Base-by-base conservation (phyloP, 1,140 invertebrate genomes). In the Panulirus ornatus region DNA sequence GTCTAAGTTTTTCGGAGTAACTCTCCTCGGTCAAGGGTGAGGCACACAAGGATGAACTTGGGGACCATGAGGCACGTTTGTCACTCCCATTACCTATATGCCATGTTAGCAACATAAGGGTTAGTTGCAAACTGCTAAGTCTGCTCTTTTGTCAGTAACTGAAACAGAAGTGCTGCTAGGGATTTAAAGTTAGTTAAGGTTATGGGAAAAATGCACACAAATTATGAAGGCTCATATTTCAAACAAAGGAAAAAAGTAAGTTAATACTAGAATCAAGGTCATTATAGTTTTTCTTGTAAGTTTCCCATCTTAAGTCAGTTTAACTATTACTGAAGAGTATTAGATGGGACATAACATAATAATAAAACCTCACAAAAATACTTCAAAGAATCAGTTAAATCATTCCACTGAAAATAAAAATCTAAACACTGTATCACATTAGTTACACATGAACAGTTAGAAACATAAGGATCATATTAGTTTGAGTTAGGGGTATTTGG, bases 21-120 rank as follows among this genome's bases (percentile, higher is more conserved):
- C 96, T 97, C 93, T 97, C 97, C 92, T 97, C 96, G 5, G 96
- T 97, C 22, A 98, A 94, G 0, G 97, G 97, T 11, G 97, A 97
- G 96, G 90, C 88, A 90, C 93, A 92, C 51, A 92, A 71, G n/a
- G 92, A 93, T 34, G 90, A 87, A 76, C 91, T 84, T 42, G 92
- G 92, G 54, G 92, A 93, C 92, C 92, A 92, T 19, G 89, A 91
- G 0, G 91, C 84, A 40, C 92, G 75, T 83, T 90, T 91, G 73
- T 92, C 92, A 66, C 84, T 86, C 76, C 54, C 81, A 76, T 51
- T 91, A 73, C 90, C 90, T 82, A 86, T 30, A 75, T 38, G 54
- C 63, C 81, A 51, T 42, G 85, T 76, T 44, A 70, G 54, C 70
- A 84, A 54, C 63, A 84, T 34, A 27, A 30, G 14, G 27, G 51